phyloP scores from a whole-genome alignment of 2,888 invertebrate genomes.

The Itoplectis maculator region DNA sequence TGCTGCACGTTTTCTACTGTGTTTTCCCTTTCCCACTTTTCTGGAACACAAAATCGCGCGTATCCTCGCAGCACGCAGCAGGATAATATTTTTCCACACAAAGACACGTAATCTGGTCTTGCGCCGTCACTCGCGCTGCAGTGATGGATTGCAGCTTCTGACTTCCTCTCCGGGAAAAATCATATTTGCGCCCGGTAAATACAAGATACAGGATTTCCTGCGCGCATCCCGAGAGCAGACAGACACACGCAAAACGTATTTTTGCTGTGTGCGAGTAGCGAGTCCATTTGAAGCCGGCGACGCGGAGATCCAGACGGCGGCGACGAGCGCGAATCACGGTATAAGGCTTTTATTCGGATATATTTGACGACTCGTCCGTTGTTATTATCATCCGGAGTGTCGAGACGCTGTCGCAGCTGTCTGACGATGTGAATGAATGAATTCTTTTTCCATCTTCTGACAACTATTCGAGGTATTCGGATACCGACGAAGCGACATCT shows the following conservation, averaged over 20 bases:
- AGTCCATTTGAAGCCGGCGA: neutral
- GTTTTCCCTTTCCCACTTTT: too few relatives aligned
- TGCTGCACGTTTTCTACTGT: too few relatives aligned
- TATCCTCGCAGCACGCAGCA: too few relatives aligned
- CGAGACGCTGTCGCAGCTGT: slow-evolving; percentile 2
- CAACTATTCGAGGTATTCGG: neutral
- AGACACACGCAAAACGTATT: neutral
- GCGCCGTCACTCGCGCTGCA: slow-evolving; percentile 4
- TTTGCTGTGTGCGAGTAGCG: neutral
- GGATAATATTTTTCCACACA: neutral
- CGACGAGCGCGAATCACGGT: neutral
- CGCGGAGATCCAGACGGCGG: neutral
- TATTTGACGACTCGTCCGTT: slow-evolving; percentile 32
- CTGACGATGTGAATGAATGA: slow-evolving; percentile 29
- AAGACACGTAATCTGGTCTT: neutral
- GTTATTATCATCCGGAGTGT: slow-evolving; percentile 30
- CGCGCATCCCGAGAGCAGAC: neutral
- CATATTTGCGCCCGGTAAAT: slow-evolving; percentile 25
- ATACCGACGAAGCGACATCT: neutral
- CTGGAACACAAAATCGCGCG: neutral
- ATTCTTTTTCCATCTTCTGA: neutral
- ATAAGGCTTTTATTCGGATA: slow-evolving; percentile 29
- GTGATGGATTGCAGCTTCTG: slow-evolving; percentile 26
- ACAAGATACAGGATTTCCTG: neutral
- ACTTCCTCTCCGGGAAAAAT: slow-evolving; percentile 27